A percentile compares a stretch with the other conserved stretches of the same genome.
phyloP scores from a whole-genome alignment of 2,113 vertebrate genomes.

The Telmatochromis bifrenatus region DNA sequence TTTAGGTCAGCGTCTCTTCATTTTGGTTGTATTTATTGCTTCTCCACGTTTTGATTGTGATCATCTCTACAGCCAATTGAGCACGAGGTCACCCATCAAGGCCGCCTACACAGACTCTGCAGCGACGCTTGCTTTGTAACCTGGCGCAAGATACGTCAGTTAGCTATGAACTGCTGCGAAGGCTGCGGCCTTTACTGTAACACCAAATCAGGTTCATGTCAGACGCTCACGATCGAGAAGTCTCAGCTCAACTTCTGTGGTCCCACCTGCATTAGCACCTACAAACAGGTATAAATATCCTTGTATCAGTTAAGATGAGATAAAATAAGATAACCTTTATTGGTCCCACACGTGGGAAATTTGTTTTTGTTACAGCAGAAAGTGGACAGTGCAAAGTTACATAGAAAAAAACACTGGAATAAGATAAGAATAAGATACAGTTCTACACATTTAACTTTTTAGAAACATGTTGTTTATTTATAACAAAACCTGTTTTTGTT shows the following conservation, averaged over 20 bases:
- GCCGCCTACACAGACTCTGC: conserved; percentile 88
- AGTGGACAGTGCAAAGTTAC: not conserved
- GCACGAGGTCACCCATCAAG: conserved; percentile 95
- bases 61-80: conserved; percentile 69
- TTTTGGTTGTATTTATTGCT: not conserved
- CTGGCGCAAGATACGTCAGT: conserved; percentile 88
- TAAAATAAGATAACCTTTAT: not conserved
- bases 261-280: conserved; percentile 80
- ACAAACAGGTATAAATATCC: conserved; percentile 78
- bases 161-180: conserved; percentile 97
- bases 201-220: conserved; percentile 82
- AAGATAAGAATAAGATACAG: not conserved
- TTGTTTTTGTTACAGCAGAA: not conserved
- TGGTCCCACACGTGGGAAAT: fast-evolving
- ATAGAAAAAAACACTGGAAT: not conserved
- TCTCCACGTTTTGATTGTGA: not conserved
- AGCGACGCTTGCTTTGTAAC: conserved; percentile 89
- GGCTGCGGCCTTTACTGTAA: conserved; percentile 92
- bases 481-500: not conserved
- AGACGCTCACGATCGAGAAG: conserved; percentile 83
- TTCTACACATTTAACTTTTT: not conserved
- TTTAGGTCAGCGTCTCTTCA: not conserved
- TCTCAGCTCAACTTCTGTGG: conserved; percentile 91
- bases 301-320: not conserved
- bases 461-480: not conserved